Base-by-base conservation (phyloP, 2,797 vertebrate genomes). In the Eupleurogrammus muticus region DNA sequence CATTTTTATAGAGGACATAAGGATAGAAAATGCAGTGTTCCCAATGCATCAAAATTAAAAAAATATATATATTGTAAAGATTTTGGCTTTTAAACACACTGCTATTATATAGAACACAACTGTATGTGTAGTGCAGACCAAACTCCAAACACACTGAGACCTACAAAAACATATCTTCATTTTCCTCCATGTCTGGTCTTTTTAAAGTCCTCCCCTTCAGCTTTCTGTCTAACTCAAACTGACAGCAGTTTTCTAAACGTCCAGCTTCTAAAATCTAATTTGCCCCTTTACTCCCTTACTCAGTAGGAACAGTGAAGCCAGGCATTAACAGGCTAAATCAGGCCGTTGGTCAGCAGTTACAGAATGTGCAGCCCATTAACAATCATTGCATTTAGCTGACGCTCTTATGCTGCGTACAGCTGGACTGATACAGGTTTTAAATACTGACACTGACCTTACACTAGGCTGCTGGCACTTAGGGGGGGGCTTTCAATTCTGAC, bases 261-360 rank as follows among this genome's bases (percentile, higher is more conserved):
- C 28, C 12, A 12, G 2, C 38, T 2, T 9, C 57, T 76, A 75
- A 47, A 53, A 65, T 28, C 36, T 10, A 32, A 42, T 47, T 36
- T 9, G n/a, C 12, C 44, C 24, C 57, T 13, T 62, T 4, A 1
- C 14, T 58, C 60, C 51, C 16, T 47, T 3, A 53, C 47, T 69
- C 60, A 72, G 59, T 36, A 42, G 38, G 56, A 35, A 10, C 28
- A 1, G 35, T 4, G 34, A 52, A 2, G 56, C 11, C 0, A 19
- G 49, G 34, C 36, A 20, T 34, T 34, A 48, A 70, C 0, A n/a
- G 21, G 19, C 50, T 64, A 36, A 34, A 75, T 64, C 77, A 70
- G 57, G 57, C 32, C 10, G 0, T 11, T 1, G 14, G 20, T 65
- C 80, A 80, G 67, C 76, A 70, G 67, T 58, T 42, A 36, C 17